Percentiles rank a stretch among this genome's conserved stretches.
These are phyloP conservation scores for Drosophila setosimentum DNA, from an alignment of 2,888 invertebrate genomes.

Conservation along the genomic window DNA sequence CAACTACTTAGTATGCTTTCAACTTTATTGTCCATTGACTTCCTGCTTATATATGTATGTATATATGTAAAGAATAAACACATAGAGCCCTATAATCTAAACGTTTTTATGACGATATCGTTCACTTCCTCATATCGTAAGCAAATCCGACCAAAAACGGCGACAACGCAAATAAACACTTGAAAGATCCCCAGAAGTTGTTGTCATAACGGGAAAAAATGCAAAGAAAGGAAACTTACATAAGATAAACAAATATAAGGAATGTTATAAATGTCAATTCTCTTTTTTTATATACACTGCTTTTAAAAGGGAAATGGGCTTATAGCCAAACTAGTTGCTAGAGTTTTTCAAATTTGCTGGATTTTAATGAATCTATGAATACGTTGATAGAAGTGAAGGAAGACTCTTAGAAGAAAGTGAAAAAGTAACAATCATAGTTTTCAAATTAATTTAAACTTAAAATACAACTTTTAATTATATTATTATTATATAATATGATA, in stretches of 20 bases:
- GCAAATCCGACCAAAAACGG: slow-evolving; percentile 4
- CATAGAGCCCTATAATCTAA: slow-evolving; percentile 30
- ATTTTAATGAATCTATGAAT: neutral
- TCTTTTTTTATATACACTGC: neutral
- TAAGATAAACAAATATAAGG: neutral
- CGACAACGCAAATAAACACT: slow-evolving; percentile 69
- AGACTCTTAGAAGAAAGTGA: neutral
- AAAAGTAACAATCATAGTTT: neutral
- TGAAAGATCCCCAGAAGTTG: slow-evolving; percentile 15
- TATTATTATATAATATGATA: no score
- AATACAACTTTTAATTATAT: no score
- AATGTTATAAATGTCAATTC: neutral
- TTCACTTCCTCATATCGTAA: slow-evolving; percentile 42
- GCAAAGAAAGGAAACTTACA: neutral
- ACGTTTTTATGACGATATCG: slow-evolving; percentile 30
- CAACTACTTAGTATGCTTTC: slow-evolving; percentile 18
- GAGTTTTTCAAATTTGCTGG: neutral
- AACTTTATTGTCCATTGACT: slow-evolving; percentile 12
- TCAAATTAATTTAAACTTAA: neutral
- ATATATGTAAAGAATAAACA: neutral
- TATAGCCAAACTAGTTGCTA: neutral
- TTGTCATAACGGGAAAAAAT: neutral
- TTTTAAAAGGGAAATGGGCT: neutral
- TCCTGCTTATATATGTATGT: slow-evolving; percentile 21
- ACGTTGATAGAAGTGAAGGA: neutral